A percentile compares a stretch with the other conserved stretches of the same genome.
Evolutionary conservation across 2,113 vertebrate genomes (phyloP).

Genomic region (Lathamus discolor): DNA sequence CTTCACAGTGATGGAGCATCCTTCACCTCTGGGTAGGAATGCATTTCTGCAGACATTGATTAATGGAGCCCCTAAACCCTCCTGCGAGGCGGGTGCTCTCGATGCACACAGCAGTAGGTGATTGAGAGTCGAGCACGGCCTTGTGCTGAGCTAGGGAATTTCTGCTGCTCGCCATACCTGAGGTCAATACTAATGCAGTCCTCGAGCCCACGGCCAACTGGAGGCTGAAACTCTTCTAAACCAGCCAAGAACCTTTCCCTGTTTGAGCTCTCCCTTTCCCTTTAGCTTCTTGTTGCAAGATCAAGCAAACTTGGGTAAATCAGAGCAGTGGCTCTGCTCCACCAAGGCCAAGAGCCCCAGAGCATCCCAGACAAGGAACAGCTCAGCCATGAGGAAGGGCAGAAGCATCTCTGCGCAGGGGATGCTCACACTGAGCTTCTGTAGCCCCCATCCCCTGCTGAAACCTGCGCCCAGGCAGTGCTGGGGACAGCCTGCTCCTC

Average conservation of each 20-base stretch:
- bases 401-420: background rate
- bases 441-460: no score
- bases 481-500: background rate
- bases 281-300: background rate
- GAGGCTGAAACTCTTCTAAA: background rate
- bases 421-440: rapidly evolving
- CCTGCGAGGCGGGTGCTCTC: background rate
- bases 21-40: background rate
- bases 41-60: background rate
- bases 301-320: background rate
- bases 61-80: background rate
- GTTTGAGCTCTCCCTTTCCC: background rate
- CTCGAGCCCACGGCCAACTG: background rate
- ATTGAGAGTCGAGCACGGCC: background rate
- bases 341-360: background rate
- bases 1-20: rapidly evolving
- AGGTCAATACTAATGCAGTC: slow-evolving; percentile 38
- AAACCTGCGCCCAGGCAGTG: background rate
- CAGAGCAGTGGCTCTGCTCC: background rate
- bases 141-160: background rate
- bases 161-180: background rate
- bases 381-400: background rate
- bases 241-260: background rate
- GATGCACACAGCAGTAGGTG: rapidly evolving
- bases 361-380: background rate